Conservation (phyloP, 2,113 vertebrate genomes). For the Cynoglossus semilaevis region DNA sequence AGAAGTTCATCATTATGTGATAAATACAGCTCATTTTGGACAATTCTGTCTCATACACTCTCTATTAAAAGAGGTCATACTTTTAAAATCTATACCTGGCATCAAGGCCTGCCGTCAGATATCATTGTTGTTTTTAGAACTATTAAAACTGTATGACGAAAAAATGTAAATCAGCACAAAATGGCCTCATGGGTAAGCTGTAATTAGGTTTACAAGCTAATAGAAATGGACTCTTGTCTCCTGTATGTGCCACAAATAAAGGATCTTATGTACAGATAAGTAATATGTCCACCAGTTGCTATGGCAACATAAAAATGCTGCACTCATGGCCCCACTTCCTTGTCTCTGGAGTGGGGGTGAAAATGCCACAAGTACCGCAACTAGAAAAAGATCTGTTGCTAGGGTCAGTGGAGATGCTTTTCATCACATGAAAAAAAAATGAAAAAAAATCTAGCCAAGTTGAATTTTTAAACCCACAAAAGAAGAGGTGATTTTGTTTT, state of each 20-base stretch:
- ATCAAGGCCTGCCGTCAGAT: too few species aligned
- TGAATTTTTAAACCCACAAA: constrained; percentile 5
- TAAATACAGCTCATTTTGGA: too few species aligned
- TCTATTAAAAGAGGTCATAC: too few species aligned
- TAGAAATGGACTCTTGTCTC: not conserved
- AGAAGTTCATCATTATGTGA: too few species aligned
- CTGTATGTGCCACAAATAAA: constrained; percentile 37
- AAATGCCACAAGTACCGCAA: constrained; percentile 33
- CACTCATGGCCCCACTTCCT: constrained; percentile 29
- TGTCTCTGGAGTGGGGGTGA: constrained; percentile 13
- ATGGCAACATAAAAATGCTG: constrained; percentile 47
- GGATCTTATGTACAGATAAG: constrained; percentile 28
- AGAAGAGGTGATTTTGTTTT: constrained; percentile 28
- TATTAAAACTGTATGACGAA: too few species aligned
- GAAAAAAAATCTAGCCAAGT: too few species aligned
- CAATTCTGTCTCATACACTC: too few species aligned
- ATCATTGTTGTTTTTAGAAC: too few species aligned
- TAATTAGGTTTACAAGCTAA: too few species aligned
- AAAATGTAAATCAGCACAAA: too few species aligned
- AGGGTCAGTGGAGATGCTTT: constrained; percentile 48
- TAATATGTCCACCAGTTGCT: constrained; percentile 55
- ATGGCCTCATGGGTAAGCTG: too few species aligned
- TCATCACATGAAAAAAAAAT: not conserved
- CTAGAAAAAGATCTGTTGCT: constrained; percentile 21
- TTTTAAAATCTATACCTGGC: too few species aligned